Conservation (phyloP, 2,113 vertebrate species). For the Falcunculus frontatus region DNA sequence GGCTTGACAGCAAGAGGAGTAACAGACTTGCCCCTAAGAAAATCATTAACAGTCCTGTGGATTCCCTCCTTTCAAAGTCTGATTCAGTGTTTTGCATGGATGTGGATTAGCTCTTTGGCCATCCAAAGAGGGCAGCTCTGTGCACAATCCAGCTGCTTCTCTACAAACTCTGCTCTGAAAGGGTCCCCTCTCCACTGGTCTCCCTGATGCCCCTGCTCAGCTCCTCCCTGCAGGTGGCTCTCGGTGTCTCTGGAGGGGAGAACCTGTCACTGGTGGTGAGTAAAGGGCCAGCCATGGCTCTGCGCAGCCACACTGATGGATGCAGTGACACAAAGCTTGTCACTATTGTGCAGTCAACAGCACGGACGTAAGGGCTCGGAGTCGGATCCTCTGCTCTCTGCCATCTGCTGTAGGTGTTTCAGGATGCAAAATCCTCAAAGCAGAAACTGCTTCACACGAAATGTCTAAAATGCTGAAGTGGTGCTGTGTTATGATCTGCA, state of each 20-base stretch:
- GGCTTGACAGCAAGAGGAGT: neutral
- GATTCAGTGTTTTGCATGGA: neutral
- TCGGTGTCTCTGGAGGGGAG: neutral
- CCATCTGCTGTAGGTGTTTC: neutral
- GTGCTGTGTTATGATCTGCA: neutral
- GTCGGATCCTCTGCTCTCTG: neutral
- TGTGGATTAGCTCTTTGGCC: neutral
- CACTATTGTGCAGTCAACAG: neutral
- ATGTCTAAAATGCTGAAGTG: neutral
- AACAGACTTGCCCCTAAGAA: neutral
- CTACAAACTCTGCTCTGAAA: neutral
- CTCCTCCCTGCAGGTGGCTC: neutral
- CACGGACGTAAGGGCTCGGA: neutral
- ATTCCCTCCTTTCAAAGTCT: neutral
- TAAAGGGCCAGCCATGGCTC: neutral
- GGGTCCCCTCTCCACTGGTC: neutral
- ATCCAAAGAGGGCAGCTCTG: neutral
- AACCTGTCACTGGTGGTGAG: neutral
- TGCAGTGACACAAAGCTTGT: neutral
- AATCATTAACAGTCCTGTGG: neutral
- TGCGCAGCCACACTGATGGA: neutral
- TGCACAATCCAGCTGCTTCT: neutral
- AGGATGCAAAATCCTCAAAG: neutral
- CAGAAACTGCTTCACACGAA: neutral
- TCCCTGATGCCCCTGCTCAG: neutral